Evolutionary conservation across 2,797 vertebrate genomes (phyloP).

Genomic region (Pogoniulus pusillus): DNA sequence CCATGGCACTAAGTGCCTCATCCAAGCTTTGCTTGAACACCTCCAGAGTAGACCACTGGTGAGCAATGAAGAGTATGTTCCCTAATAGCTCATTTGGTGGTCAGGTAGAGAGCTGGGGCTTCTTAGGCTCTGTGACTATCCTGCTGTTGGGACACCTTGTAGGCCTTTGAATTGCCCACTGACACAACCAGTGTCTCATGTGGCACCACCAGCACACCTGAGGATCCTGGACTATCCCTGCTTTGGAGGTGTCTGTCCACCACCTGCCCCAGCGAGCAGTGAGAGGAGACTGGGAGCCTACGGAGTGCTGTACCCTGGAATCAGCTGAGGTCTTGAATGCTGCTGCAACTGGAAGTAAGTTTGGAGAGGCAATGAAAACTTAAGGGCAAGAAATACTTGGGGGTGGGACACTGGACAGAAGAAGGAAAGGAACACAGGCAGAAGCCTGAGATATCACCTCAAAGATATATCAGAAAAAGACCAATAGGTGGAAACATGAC

Average conservation of each 20-base stretch:
- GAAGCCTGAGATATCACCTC: neutral
- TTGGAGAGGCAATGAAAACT: neutral
- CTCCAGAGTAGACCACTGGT: too few relatives aligned
- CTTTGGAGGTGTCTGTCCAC: neutral
- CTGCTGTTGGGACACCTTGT: neutral
- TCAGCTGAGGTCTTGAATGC: neutral
- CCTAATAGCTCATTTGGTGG: neutral
- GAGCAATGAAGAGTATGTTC: too few relatives aligned
- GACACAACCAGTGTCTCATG: neutral
- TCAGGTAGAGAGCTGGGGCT: rapidly evolving
- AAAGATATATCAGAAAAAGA: neutral
- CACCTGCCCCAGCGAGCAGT: neutral
- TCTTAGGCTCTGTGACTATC: neutral
- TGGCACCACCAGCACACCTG: neutral
- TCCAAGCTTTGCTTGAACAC: too few relatives aligned
- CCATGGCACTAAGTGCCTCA: too few relatives aligned
- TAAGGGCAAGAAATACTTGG: neutral
- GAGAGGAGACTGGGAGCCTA: neutral
- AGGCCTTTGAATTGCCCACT: neutral
- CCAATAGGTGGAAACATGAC: neutral
- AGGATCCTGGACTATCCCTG: neutral
- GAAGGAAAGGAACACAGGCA: neutral
- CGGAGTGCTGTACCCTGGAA: neutral
- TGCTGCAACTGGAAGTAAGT: neutral
- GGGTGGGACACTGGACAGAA: neutral